Conservation (phyloP, 2,797 vertebrate genomes). For the Anguilla anguilla region DNA sequence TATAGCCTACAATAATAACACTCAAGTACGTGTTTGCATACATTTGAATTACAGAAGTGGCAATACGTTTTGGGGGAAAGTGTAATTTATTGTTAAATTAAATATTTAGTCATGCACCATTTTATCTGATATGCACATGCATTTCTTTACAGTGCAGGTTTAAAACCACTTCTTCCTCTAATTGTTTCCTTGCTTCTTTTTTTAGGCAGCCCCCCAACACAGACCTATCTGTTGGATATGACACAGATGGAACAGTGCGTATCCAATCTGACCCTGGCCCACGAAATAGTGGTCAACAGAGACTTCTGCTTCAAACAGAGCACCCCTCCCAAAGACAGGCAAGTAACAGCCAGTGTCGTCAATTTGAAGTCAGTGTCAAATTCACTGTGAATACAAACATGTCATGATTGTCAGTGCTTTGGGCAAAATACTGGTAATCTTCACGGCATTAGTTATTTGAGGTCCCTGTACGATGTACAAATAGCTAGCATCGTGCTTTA, state of each 20-base stretch:
- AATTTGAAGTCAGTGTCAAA: not conserved
- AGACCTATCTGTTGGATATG: constrained; percentile 56
- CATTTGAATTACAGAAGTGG: too few species aligned
- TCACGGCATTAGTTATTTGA: not conserved
- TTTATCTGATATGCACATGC: too few species aligned
- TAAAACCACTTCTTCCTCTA: constrained; percentile 42
- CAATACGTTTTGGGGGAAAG: too few species aligned
- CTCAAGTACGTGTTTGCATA: too few species aligned
- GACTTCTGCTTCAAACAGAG: constrained; percentile 63
- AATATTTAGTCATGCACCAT: too few species aligned
- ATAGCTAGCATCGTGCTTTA: too few species aligned
- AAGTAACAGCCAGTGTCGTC: constrained; percentile 7
- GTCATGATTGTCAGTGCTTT: not conserved
- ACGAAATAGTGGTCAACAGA: constrained; percentile 58
- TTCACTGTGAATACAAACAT: not conserved
- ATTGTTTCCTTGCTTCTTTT: not conserved
- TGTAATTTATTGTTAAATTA: too few species aligned
- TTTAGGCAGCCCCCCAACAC: constrained; percentile 58
- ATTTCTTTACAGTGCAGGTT: too few species aligned
- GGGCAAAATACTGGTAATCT: not conserved
- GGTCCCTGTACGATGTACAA: not conserved
- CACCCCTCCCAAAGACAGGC: constrained; percentile 62
- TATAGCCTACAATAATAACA: too few species aligned
- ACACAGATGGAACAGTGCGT: constrained; percentile 58
- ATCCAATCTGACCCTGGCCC: constrained; percentile 64